Percentiles rank a stretch among this genome's conserved stretches.
Conservation (phyloP, 2,888 invertebrate genomes). For the Acleris literana region DNA sequence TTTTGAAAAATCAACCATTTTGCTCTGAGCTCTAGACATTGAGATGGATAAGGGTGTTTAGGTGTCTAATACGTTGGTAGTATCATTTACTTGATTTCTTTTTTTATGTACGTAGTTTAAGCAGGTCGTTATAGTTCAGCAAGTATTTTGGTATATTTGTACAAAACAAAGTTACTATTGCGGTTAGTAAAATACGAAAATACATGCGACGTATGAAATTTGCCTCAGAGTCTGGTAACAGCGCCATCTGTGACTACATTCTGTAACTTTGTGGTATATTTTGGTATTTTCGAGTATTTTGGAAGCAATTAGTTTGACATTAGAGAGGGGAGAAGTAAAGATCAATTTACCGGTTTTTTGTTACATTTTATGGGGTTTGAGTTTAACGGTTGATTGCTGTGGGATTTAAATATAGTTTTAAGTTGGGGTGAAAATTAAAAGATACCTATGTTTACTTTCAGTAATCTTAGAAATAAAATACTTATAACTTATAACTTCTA, state of each 20-base stretch:
- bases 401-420: conserved; percentile 12
- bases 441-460: too few relatives aligned
- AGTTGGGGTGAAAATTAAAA: neutral
- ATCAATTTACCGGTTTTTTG: conserved; percentile 23
- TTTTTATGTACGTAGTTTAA: conserved; percentile 57
- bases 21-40: conserved; percentile 7
- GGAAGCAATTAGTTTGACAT: conserved; percentile 55
- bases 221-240: neutral
- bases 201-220: neutral
- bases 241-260: neutral
- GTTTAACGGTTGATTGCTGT: conserved; percentile 21
- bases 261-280: conserved; percentile 35
- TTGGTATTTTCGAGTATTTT: conserved; percentile 52
- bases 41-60: neutral
- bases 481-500: too few relatives aligned
- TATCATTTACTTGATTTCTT: conserved; percentile 43
- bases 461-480: too few relatives aligned
- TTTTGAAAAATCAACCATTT: neutral
- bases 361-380: conserved; percentile 22
- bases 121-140: conserved; percentile 53
- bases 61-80: conserved; percentile 35
- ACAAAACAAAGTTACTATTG: conserved; percentile 3
- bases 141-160: conserved; percentile 53
- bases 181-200: neutral
- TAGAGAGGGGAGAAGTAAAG: conserved; percentile 21